A percentile compares a stretch with the other conserved stretches of the same genome.
These are phyloP conservation scores for Philhelius pedissequus DNA, from an alignment of 2,888 invertebrate genomes.

Conservation along the genomic window DNA sequence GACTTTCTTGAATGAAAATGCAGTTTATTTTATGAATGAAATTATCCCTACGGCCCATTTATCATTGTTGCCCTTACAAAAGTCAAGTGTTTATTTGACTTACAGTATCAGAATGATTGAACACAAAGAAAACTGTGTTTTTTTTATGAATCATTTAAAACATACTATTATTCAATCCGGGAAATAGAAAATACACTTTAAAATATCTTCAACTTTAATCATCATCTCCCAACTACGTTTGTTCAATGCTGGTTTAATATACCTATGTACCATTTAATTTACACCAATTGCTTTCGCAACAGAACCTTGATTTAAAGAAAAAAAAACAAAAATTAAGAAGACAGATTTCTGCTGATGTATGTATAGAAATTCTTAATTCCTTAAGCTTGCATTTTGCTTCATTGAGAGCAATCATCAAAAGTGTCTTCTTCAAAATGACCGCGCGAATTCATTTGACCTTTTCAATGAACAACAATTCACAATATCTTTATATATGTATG, in stretches of 20 bases:
- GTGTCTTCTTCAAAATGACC: conserved; percentile 45
- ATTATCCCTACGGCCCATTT: not conserved
- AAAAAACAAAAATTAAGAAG: not conserved
- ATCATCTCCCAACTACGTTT: not conserved
- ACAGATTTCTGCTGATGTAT: too few relatives aligned
- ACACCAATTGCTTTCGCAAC: conserved; percentile 46
- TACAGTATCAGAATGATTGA: not conserved
- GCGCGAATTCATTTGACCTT: conserved; percentile 66
- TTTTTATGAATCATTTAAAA: not conserved
- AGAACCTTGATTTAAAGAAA: conserved; percentile 25
- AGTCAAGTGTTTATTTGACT: not conserved
- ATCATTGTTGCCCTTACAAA: not conserved
- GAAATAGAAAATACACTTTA: conserved; percentile 14
- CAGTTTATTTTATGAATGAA: not conserved
- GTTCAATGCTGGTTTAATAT: conserved; percentile 20
- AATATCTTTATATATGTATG: not conserved
- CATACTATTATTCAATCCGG: not conserved
- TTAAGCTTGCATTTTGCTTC: conserved; percentile 38
- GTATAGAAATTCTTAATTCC: conserved; percentile 10
- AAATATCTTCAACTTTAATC: conserved; percentile 8
- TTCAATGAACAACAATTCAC: conserved; percentile 38
- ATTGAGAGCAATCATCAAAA: conserved; percentile 66
- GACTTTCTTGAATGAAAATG: not conserved
- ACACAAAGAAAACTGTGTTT: not conserved
- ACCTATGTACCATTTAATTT: conserved; percentile 31